A percentile compares a stretch with the other conserved stretches of the same genome.
These are phyloP conservation scores for Myotis davidii DNA, from an alignment of 2,113 vertebrate species.

Conservation along the genomic window DNA sequence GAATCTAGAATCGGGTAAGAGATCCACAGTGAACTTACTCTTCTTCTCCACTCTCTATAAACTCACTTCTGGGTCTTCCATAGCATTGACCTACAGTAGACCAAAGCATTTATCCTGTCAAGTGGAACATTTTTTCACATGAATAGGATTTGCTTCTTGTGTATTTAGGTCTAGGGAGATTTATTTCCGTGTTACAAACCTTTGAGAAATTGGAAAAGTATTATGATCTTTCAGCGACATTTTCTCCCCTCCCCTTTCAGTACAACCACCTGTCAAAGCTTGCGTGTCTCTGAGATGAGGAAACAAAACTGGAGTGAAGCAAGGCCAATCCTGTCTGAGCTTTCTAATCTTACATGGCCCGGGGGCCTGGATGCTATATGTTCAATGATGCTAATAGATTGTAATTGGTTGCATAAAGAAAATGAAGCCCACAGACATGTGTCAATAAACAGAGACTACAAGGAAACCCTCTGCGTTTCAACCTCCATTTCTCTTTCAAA, in stretches of 20 bases:
- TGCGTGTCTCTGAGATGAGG: neutral
- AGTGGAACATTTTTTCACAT: neutral
- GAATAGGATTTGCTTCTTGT: neutral
- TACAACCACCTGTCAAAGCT: neutral
- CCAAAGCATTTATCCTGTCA: neutral
- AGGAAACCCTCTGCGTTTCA: neutral
- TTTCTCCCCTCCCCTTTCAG: constrained; percentile 26
- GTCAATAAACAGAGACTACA: constrained; percentile 33
- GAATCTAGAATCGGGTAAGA: neutral
- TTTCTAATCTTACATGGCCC: constrained; percentile 22
- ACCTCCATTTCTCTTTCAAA: neutral
- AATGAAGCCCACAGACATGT: neutral
- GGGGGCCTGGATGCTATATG: neutral
- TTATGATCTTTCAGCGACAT: constrained; percentile 23
- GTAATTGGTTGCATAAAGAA: neutral
- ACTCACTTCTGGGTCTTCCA: neutral
- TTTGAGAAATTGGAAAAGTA: neutral
- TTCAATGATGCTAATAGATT: neutral
- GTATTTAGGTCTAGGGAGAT: neutral
- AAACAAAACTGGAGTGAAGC: constrained; percentile 10
- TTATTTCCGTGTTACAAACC: neutral
- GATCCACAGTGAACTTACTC: neutral
- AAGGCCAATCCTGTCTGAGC: neutral
- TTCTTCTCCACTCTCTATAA: neutral
- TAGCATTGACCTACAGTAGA: neutral